A percentile compares a stretch with the other conserved stretches of the same genome.
Evolutionary conservation across 1,140 invertebrate species (phyloP).

Genomic region (Agraylea sexmaculata): DNA sequence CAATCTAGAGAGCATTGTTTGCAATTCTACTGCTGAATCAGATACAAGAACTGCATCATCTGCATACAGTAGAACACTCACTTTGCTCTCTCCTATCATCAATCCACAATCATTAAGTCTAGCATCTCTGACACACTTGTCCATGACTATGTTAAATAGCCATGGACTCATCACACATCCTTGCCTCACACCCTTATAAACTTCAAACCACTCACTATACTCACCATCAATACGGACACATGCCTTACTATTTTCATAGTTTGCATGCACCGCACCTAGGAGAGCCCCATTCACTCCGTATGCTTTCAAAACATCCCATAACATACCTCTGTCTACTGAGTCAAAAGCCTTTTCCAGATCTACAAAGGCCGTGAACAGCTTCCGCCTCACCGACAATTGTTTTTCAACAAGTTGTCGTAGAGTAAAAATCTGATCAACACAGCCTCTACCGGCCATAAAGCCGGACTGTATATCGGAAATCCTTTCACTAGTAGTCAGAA

Average conservation of each 20-base stretch:
- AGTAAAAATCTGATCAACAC: constrained; percentile 18
- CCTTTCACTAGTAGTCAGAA: constrained; percentile 7
- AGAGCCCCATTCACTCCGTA: constrained; percentile 8
- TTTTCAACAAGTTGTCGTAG: constrained; percentile 17
- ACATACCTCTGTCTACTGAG: constrained; percentile 6
- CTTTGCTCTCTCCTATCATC: constrained; percentile 7
- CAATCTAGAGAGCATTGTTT: constrained; percentile 9
- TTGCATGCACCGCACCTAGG: constrained; percentile 8
- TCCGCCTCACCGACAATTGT: constrained; percentile 6
- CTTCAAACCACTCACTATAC: constrained; percentile 11
- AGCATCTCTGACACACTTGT: constrained; percentile 2
- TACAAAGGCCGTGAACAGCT: constrained; percentile 7
- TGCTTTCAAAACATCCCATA: constrained; percentile 10
- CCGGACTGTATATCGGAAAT: constrained; percentile 14
- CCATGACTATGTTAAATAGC: too few relatives aligned
- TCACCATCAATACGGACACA: constrained; percentile 8
- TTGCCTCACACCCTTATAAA: constrained; percentile 12
- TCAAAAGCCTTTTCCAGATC: constrained; percentile 16
- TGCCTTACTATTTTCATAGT: constrained; percentile 6
- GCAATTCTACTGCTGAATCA: constrained; percentile 3
- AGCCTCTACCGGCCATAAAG: constrained; percentile 11
- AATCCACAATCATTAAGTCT: constrained; percentile 4
- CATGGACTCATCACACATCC: constrained; percentile 13
- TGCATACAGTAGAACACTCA: constrained; percentile 13
- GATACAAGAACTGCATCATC: constrained; percentile 7